These are phyloP conservation scores for Ectropis crepuscularia DNA, from an alignment of 2,888 invertebrate species.

Conservation along the genomic window DNA sequence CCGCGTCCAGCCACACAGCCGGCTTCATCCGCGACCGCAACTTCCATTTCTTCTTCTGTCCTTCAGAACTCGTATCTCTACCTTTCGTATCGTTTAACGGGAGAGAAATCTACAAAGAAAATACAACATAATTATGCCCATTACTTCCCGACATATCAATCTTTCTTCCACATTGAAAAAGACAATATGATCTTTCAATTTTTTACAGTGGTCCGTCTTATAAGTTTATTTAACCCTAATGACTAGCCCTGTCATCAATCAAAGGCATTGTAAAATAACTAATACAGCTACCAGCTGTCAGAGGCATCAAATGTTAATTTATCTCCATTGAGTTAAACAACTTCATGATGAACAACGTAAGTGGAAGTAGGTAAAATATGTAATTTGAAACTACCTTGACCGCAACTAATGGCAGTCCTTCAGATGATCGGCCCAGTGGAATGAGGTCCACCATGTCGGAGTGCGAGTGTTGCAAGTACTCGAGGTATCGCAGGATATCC, in stretches of 20 bases:
- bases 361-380: not conserved
- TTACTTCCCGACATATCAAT: no score
- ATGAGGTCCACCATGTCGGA: conserved; percentile 87
- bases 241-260: no score
- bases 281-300: no score
- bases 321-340: no score
- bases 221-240: no score
- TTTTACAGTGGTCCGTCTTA: no score
- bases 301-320: no score
- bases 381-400: conserved; percentile 82
- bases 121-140: not conserved
- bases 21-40: conserved; percentile 84
- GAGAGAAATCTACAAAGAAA: conserved; percentile 62
- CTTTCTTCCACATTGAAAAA: no score
- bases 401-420: conserved; percentile 88
- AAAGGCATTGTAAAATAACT: no score
- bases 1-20: conserved; percentile 93
- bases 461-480: conserved; percentile 87
- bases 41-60: conserved; percentile 76
- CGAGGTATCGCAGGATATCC: conserved; percentile 88
- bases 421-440: conserved; percentile 89
- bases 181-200: no score
- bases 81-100: conserved; percentile 62
- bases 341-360: not conserved
- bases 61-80: conserved; percentile 51